These are phyloP conservation scores for Drosophila algonquin DNA, from an alignment of 2,888 invertebrate genomes.

Conservation along the genomic window DNA sequence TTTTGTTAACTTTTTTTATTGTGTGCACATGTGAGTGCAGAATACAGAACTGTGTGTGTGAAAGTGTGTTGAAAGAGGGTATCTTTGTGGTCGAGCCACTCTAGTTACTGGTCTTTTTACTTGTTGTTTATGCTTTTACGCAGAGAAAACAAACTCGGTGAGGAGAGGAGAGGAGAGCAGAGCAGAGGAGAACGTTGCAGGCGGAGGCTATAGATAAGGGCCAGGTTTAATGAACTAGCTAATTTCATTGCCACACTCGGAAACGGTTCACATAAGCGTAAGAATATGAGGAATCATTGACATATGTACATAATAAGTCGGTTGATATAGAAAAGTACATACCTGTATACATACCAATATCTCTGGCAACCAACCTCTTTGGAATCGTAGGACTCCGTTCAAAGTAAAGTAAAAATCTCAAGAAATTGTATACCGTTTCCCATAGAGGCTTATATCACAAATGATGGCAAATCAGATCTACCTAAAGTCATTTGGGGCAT, in stretches of 20 bases:
- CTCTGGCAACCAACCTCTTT: too few relatives aligned
- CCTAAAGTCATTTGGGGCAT: background rate
- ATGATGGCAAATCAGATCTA: background rate
- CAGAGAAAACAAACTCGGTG: slow-evolving; percentile 44
- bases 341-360: too few relatives aligned
- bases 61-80: background rate
- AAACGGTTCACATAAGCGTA: background rate
- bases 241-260: slow-evolving; percentile 60
- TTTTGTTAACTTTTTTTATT: too few relatives aligned
- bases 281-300: background rate
- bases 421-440: background rate
- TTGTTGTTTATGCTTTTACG: slow-evolving; percentile 63
- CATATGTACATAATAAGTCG: too few relatives aligned
- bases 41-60: too few relatives aligned
- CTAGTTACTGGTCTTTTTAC: slow-evolving; percentile 16
- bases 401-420: too few relatives aligned
- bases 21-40: too few relatives aligned
- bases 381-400: too few relatives aligned
- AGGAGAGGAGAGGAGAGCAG: too few relatives aligned
- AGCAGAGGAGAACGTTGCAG: background rate
- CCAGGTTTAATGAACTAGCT: slow-evolving; percentile 73
- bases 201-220: slow-evolving; percentile 45
- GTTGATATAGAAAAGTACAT: too few relatives aligned
- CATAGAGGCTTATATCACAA: too few relatives aligned
- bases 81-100: background rate